Evolutionary conservation across 2,113 vertebrate species (phyloP).

Genomic region (Symphodus melops): DNA sequence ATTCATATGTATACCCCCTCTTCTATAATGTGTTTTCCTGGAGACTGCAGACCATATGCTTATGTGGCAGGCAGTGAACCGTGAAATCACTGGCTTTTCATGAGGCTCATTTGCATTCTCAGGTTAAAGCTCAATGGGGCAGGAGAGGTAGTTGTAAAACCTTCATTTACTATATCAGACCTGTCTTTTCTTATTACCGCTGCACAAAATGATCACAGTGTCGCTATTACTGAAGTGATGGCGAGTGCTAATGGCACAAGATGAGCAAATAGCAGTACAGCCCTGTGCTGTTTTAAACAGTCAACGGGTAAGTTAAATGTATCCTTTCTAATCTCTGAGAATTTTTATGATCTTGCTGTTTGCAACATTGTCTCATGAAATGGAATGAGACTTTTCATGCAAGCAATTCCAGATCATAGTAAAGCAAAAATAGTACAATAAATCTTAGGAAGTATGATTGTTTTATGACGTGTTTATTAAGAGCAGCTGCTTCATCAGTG

Average conservation of each 20-base stretch:
- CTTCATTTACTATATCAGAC: conserved; percentile 63
- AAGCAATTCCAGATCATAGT: conserved; percentile 8
- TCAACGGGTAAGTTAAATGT: conserved; percentile 38
- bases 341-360: conserved; percentile 30
- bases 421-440: neutral
- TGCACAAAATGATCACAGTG: conserved; percentile 49
- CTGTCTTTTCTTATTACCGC: conserved; percentile 62
- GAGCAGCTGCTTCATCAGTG: neutral
- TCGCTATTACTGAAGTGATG: conserved; percentile 27
- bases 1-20: conserved; percentile 23
- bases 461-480: conserved; percentile 17
- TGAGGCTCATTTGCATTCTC: conserved; percentile 68
- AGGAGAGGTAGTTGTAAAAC: conserved; percentile 65
- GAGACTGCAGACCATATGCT: conserved; percentile 57
- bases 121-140: conserved; percentile 75
- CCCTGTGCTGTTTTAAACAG: conserved; percentile 19
- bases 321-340: conserved; percentile 25
- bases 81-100: conserved; percentile 75
- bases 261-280: conserved; percentile 1
- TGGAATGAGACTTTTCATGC: conserved; percentile 37
- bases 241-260: conserved; percentile 23
- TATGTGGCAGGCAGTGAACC: conserved; percentile 62
- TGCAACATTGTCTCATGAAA: conserved; percentile 45
- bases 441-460: conserved; percentile 4
- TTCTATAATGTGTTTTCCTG: conserved; percentile 45